Evolutionary conservation across 2,888 invertebrate species (phyloP), one percentile per base, ranked within the genome.

Genomic region (Listrodromus nycthemerus): DNA sequence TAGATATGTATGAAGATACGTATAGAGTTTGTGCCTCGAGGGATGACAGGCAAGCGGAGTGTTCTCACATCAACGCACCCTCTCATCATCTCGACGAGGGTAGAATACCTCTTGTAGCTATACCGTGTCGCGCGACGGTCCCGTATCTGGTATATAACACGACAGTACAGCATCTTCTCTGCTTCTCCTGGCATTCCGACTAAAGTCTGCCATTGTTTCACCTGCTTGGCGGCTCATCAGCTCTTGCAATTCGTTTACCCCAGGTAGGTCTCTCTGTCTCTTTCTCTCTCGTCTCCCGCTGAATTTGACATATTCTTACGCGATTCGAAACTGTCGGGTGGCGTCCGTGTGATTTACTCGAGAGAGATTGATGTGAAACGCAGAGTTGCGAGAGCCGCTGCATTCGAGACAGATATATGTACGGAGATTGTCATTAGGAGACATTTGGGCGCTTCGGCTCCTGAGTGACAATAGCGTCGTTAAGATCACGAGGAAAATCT

Each of bases 61-160:
- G 61, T 30, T 27, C 61, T 61, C 33, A 27, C 61, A 61, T 61
- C 61, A 61, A 61, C 61, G 30, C 27, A 61, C 61, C 30, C 61
- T 61, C 55, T 61, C 61, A 61, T 61, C 61, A 61, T 61, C 61
- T 6, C 30, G 33, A 33, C 61, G 61, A 61, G 27, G 27, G 33
- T 33, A 33, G 33, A 61, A 61, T 33, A 33, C 27, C 55, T 21
- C 21, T 55, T 24, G 55, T 21, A 55, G 19, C 21, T 55, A 16
- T 55, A 55, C 27, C 19, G 7, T n/a, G 27, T 61, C 13, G 61
- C 61, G 7, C 61, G 61, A 33, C 61, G 27, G 61, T 21, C 27
- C n/a, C 10, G 19, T 21, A 19, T 52, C 52, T 8, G 19, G n/a
- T 52, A 52, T 21, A 21, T 21, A 21, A 16, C 41, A 16, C 16